These are phyloP conservation scores for Diadromus collaris DNA, from an alignment of 2,888 invertebrate species.

Conservation along the genomic window DNA sequence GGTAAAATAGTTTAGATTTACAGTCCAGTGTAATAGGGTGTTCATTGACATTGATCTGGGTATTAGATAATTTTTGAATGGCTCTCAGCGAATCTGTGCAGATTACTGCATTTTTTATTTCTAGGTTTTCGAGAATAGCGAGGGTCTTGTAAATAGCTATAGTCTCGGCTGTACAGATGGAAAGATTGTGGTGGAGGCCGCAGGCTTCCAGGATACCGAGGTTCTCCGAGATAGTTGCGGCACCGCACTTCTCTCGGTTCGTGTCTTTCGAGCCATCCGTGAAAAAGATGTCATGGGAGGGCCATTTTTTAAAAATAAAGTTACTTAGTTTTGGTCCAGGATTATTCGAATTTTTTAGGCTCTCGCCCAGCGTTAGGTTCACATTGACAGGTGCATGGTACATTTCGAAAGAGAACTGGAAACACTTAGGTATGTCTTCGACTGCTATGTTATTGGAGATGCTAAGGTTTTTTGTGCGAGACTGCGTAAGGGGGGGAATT, in stretches of 20 bases:
- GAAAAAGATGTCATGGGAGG: background rate
- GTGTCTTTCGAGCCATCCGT: background rate
- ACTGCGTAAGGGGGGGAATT: too few species aligned
- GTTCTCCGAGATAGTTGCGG: background rate
- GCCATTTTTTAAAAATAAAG: background rate
- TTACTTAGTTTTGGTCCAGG: too few species aligned
- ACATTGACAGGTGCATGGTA: too few species aligned
- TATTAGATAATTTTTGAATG: background rate
- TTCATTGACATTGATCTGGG: background rate
- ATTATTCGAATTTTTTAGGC: too few species aligned
- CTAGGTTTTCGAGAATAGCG: background rate
- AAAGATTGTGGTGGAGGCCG: background rate
- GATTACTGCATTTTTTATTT: background rate
- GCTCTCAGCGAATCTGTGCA: conserved; percentile 4
- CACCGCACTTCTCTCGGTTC: background rate
- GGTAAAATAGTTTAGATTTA: background rate
- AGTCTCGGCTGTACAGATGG: background rate
- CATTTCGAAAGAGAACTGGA: too few species aligned
- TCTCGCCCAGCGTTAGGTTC: too few species aligned
- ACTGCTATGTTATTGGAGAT: too few species aligned
- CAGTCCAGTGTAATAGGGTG: background rate
- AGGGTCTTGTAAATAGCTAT: background rate
- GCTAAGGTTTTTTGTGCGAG: too few species aligned
- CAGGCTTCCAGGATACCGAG: background rate
- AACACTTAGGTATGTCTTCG: too few species aligned